Evolutionary conservation across 2,113 vertebrate species (phyloP), one percentile per base, ranked within the genome.

Genomic region (Nyctereutes procyonoides): DNA sequence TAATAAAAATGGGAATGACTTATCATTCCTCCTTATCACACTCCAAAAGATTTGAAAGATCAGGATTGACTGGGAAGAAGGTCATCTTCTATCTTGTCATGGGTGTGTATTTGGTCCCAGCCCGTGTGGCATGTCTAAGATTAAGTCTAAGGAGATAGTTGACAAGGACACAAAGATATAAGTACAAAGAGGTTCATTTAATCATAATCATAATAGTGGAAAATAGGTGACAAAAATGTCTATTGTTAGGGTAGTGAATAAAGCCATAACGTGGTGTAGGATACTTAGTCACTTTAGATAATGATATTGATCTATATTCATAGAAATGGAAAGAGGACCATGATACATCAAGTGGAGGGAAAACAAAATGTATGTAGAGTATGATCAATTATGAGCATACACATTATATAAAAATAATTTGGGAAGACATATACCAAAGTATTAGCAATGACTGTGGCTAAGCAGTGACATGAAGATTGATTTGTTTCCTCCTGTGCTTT

Each of bases 401-500:
- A 83, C 58, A 5, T 43, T 88, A 12, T 79, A 26, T 92, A n/a
- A 71, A 88, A 87, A 12, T 38, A 69, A 48, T 93, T 86, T 67
- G 38, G 24, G 83, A 77, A 22, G 60, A 65, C 22, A 3, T 69
- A 8, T 30, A 53, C 20, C 76, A 79, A 71, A n/a, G 82, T 71
- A 90, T 5, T 71, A 63, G 15, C 62, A 69, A 16, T 83, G 67
- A 82, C 32, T 13, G 4, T 55, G 63, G 16, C 24, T 80, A 56
- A 9, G 15, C 53, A 43, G 13, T 67, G n/a, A 90, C 7, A 38
- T 60, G 30, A 48, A 19, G 8, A 2, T 26, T 85, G 38, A 71
- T 71, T 90, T 89, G 12, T 86, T 90, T 95, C n/a, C 32, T 92
- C 48, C 16, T 69, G 53, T 76, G 17, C 55, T 93, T 95, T 81